A percentile compares a stretch with the other conserved stretches of the same genome.
Conservation (phyloP, 2,797 vertebrate species). For the Glyptemys insculpta region DNA sequence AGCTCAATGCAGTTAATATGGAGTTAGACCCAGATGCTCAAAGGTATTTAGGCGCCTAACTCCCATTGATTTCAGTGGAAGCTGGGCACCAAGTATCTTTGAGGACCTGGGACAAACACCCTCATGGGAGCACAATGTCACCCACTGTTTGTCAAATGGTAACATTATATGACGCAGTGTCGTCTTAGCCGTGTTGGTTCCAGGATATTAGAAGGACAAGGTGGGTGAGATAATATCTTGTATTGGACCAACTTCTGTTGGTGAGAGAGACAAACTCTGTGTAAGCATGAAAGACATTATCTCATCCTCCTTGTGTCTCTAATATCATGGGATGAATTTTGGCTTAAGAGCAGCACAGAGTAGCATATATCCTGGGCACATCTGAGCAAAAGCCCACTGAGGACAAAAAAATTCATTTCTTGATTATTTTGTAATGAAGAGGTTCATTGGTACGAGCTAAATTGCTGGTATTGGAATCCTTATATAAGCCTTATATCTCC, state of each 20-base stretch:
- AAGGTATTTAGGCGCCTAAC: background rate
- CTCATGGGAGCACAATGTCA: background rate
- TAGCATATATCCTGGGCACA: background rate
- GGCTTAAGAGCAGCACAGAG: background rate
- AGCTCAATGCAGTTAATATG: background rate
- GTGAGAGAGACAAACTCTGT: too few species aligned
- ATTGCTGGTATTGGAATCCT: background rate
- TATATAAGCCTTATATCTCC: background rate
- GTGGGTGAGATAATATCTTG: background rate
- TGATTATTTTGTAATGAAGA: background rate
- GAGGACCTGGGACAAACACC: background rate
- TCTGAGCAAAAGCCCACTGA: background rate
- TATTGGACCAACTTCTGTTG: background rate
- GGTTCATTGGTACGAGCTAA: fast-evolving
- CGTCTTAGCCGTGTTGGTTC: background rate
- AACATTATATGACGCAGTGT: fast-evolving
- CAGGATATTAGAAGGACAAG: background rate
- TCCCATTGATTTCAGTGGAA: background rate
- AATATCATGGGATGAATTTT: fast-evolving
- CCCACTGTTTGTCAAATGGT: background rate
- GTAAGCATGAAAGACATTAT: too few species aligned
- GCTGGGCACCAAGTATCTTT: background rate
- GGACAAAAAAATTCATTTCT: background rate
- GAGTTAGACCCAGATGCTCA: background rate
- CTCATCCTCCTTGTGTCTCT: background rate